Percentiles rank a stretch among this genome's conserved stretches.
Evolutionary conservation across 2,113 vertebrate genomes (phyloP).

Genomic region (Petromus typicus): DNA sequence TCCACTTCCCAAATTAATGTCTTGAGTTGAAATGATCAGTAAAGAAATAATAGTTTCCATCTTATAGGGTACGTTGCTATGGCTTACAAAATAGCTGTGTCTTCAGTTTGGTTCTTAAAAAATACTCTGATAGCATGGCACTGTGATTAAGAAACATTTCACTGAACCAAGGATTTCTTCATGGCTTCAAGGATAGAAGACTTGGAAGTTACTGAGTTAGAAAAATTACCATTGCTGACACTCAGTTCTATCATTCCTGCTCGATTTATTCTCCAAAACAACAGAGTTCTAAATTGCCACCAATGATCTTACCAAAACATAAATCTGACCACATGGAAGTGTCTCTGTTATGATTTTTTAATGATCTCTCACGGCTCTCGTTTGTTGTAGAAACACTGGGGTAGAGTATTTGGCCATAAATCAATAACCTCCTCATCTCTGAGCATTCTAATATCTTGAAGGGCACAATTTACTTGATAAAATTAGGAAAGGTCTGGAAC

Average conservation of each 20-base stretch:
- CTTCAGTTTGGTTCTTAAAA: constrained; percentile 6
- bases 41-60: constrained; percentile 29
- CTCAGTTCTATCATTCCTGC: background rate
- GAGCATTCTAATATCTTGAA: constrained; percentile 11
- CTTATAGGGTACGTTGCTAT: background rate
- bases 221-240: background rate
- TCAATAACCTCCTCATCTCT: background rate
- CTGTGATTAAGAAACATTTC: constrained; percentile 28
- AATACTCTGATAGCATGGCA: background rate
- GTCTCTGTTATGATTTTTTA: background rate
- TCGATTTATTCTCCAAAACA: background rate
- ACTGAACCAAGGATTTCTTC: constrained; percentile 2
- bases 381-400: background rate
- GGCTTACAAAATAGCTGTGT: constrained; percentile 31
- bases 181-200: background rate
- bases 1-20: constrained; percentile 33
- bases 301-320: background rate
- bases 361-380: background rate
- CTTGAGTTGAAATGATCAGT: constrained; percentile 45
- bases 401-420: background rate
- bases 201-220: background rate
- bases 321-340: background rate
- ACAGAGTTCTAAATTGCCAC: background rate
- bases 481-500: background rate
- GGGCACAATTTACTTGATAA: background rate